Base-by-base conservation (phyloP, 2,797 vertebrate genomes). In the Selene dorsalis region DNA sequence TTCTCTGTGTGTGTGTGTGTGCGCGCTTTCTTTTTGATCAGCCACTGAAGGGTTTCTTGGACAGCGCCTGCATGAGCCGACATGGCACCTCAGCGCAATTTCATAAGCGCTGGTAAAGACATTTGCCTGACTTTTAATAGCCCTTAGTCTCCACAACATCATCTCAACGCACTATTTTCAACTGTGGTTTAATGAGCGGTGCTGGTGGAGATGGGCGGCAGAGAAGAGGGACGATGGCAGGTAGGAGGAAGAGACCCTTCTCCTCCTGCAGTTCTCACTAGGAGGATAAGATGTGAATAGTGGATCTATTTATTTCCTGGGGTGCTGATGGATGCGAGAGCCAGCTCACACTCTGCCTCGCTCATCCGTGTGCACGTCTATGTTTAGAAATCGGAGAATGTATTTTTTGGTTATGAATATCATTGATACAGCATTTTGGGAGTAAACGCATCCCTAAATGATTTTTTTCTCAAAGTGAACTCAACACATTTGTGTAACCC, bases 111-210 rank as follows among this genome's bases (percentile, higher is more conserved):
- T 88, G 92, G 82, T 93, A 89, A 94, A 94, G 79, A 87, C 92
- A 92, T 93, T 93, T 86, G 83, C 84, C 73, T 76, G 76, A 89
- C 91, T 92, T 91, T 90, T 91, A 93, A 92, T 90, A 91, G 86
- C 82, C 69, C 80, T 63, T 28, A 58, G 79, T 91, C 89, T 87
- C 85, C 88, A 87, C 84, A 84, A 80, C 90, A 86, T 87, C 66
- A 50, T 84, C 83, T 82, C 82, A 86, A 77, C 12, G 65, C 63
- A 71, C 80, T 69, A 68, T 84, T 92, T 89, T 87, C 76, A 87
- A 77, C 83, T 26, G 2, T 66, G 35, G 72, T 78, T 57, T 81
- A 82, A 84, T 79, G 58, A 80, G 1, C 1, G 32, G 77, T 43
- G 68, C 76, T 73, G 41, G 68, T 69, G 69, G 75, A 88, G 80